Evolutionary conservation across 2,888 invertebrate species (phyloP), one percentile per base, ranked within the genome.

Genomic region (Rugalucina vietnamica): DNA sequence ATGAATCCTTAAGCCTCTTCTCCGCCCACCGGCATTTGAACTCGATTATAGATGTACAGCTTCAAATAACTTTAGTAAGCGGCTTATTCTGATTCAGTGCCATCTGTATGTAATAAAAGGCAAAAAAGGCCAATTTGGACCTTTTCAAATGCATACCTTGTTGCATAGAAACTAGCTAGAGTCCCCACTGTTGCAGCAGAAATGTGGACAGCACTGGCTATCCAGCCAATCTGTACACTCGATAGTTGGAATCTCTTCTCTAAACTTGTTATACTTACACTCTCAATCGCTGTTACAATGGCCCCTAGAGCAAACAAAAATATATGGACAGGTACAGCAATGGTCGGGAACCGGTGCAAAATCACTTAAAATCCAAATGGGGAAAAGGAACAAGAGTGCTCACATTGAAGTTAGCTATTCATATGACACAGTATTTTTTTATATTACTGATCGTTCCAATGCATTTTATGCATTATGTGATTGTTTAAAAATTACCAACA

Each of bases 141-240:
- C n/a, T n/a, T 18, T 49, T 49, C 14, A 49, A 49, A n/a, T 27
- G 12, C 8, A 1, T 70, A 70, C 70, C 70, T 70, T 36, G 5
- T 70, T 10, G 70, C 36, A 36, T 36, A 70, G 24, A 37, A 70
- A 39, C 70, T 70, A 12, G 36, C 12, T 3, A 70, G 12, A 3
- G 70, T 32, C 37, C 70, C 70, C 3, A 70, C 8, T 37, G 21
- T 70, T n/a, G 70, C 70, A 39, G 70, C 70, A 8, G 70, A 70
- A 5, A 70, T 37, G 37, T 70, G 10, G 39, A 5, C 36, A 12
- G 37, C 24, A 39, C 70, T 70, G 8, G n/a, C 24, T 5, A 21
- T 21, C 70, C 70, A 70, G n/a, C 70, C 70, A 3, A 36, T n/a
- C n/a, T 70, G 37, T 12, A 21, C 39, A 21, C 70, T 70, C 1